A percentile compares a stretch with the other conserved stretches of the same genome.
Conservation (phyloP, 2,797 vertebrate genomes). For the Myotis planiceps region DNA sequence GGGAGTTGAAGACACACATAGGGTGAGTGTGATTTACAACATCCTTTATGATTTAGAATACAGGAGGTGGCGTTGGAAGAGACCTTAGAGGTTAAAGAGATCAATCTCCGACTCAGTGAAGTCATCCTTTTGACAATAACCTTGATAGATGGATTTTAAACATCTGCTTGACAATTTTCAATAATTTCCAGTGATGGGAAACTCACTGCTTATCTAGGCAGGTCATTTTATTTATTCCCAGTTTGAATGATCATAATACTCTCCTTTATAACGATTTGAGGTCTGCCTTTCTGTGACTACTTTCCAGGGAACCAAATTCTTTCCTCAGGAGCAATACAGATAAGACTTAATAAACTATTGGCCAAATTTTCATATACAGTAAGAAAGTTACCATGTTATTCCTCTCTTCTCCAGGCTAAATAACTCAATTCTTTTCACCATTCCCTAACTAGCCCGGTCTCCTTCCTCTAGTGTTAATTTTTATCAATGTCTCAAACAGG, state of each 20-base stretch:
- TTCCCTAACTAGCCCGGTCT: neutral
- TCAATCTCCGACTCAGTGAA: neutral
- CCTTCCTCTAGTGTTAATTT: neutral
- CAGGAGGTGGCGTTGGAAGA: neutral
- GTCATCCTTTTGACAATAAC: slow-evolving; percentile 47
- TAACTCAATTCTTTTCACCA: neutral
- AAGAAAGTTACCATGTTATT: neutral
- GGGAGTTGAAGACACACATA: neutral
- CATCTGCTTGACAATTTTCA: slow-evolving; percentile 37
- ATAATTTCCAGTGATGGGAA: neutral
- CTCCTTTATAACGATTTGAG: neutral
- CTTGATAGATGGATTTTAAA: slow-evolving; percentile 42
- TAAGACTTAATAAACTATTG: neutral
- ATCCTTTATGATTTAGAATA: slow-evolving; percentile 16
- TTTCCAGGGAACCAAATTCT: neutral
- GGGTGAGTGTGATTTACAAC: slow-evolving; percentile 13
- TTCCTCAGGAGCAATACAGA: neutral
- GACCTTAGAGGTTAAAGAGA: slow-evolving; percentile 59
- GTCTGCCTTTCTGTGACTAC: neutral
- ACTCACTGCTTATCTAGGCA: neutral
- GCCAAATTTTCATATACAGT: neutral
- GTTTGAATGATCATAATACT: neutral
- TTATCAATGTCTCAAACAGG: neutral
- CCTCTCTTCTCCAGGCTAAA: neutral
- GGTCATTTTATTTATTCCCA: slow-evolving; percentile 27